These are phyloP conservation scores for Oncorhynchus gorbuscha DNA, from an alignment of 2,113 vertebrate genomes.

Conservation along the genomic window DNA sequence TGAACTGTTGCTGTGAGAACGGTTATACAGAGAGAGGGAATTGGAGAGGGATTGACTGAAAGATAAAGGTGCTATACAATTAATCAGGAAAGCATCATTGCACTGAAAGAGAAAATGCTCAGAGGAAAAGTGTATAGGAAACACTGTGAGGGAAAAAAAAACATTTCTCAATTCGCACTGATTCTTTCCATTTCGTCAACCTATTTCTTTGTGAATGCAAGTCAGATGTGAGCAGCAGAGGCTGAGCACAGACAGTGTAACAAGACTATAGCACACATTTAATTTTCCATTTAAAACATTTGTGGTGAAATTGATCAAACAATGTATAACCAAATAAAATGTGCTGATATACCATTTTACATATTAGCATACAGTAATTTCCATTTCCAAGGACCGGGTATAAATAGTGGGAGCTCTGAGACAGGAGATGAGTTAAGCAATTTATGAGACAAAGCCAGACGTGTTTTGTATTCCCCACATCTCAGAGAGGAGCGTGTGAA, in stretches of 20 bases:
- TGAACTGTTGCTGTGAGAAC: slow-evolving; percentile 26
- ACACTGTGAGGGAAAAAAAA: slow-evolving; percentile 20
- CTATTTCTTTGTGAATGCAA: slow-evolving; percentile 54
- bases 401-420: background rate
- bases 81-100: slow-evolving; percentile 13
- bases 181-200: slow-evolving; percentile 30
- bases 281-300: background rate
- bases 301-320: background rate
- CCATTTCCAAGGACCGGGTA: background rate
- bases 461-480: slow-evolving; percentile 42
- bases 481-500: slow-evolving; percentile 35
- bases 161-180: slow-evolving; percentile 29
- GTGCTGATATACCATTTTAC: background rate
- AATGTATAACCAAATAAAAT: background rate
- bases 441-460: background rate
- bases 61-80: slow-evolving; percentile 39
- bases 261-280: slow-evolving; percentile 27
- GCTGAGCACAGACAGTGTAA: slow-evolving; percentile 26
- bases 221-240: slow-evolving; percentile 38
- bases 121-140: background rate
- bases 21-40: slow-evolving; percentile 10
- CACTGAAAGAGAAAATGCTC: background rate
- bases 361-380: background rate
- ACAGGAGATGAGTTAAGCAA: background rate
- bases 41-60: slow-evolving; percentile 26